These are phyloP conservation scores for Haliaeetus leucogaster DNA, from an alignment of 2,113 vertebrate genomes.

Conservation along the genomic window DNA sequence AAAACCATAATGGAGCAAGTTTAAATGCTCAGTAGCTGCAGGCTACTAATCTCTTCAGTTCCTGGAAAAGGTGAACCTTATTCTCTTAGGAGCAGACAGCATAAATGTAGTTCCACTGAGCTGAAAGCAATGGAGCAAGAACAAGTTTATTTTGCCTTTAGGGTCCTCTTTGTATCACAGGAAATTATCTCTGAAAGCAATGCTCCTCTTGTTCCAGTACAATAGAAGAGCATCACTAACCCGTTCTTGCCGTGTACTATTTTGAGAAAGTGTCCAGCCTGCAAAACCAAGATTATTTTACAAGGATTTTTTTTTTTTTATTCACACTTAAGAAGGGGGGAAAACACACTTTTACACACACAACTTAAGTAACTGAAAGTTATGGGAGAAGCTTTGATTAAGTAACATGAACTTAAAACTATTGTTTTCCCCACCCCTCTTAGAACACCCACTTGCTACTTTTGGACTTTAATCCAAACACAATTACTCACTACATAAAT, in stretches of 20 bases:
- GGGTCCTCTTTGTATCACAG: constrained; percentile 30
- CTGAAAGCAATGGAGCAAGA: constrained; percentile 36
- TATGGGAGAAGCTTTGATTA: constrained; percentile 42
- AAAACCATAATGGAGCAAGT: constrained; percentile 33
- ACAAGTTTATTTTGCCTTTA: constrained; percentile 45
- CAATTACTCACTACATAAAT: constrained; percentile 23
- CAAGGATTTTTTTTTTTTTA: background rate
- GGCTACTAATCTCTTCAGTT: constrained; percentile 58
- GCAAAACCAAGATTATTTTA: constrained; percentile 17
- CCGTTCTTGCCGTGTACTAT: background rate
- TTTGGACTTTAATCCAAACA: constrained; percentile 35
- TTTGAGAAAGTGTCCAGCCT: constrained; percentile 25
- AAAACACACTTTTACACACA: constrained; percentile 25
- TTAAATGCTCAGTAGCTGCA: constrained; percentile 58
- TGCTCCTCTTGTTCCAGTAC: background rate
- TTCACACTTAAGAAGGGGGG: background rate
- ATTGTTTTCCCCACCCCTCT: constrained; percentile 42
- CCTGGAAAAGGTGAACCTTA: constrained; percentile 56
- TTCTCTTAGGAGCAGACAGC: constrained; percentile 44
- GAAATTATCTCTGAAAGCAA: constrained; percentile 26
- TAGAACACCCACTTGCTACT: constrained; percentile 27
- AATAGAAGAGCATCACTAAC: background rate
- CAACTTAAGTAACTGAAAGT: constrained; percentile 16
- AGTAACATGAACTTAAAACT: constrained; percentile 48
- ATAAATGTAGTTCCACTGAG: constrained; percentile 21